Conservation (phyloP, 2,888 invertebrate genomes). For the Eupithecia exiguata region DNA sequence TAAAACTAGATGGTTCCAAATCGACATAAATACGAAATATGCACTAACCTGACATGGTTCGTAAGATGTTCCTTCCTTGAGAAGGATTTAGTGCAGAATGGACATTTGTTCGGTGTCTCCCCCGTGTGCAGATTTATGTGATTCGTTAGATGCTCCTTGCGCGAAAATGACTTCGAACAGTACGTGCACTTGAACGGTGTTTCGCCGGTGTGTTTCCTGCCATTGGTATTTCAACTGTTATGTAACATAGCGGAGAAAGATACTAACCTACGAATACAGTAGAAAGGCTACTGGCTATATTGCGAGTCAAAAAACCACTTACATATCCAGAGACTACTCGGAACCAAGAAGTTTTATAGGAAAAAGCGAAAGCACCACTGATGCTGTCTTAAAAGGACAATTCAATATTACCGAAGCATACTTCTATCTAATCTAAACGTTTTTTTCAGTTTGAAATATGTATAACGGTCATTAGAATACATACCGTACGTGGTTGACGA, state of each 20-base stretch:
- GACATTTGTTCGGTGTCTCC: constrained; percentile 89
- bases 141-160: constrained; percentile 94
- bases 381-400: not conserved
- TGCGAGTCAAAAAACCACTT: not conserved
- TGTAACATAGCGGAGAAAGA: constrained; percentile 8
- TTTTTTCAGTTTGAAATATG: not conserved
- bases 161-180: constrained; percentile 85
- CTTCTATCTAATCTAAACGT: not conserved
- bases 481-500: constrained; percentile 85
- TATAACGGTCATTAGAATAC: constrained; percentile 22
- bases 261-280: not conserved
- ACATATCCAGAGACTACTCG: not conserved
- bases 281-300: not conserved
- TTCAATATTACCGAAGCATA: not conserved
- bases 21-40: not conserved
- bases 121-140: constrained; percentile 91
- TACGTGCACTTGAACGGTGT: constrained; percentile 91
- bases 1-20: not conserved
- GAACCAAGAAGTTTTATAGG: not conserved
- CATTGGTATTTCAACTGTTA: constrained; percentile 36
- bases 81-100: constrained; percentile 89
- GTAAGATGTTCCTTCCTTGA: constrained; percentile 89
- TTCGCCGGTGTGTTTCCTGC: constrained; percentile 90
- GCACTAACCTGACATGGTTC: constrained; percentile 83
- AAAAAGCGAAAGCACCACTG: constrained; percentile 6